A percentile compares a stretch with the other conserved stretches of the same genome.
Conservation (phyloP, 2,888 invertebrate genomes). For the Netelia virgata region DNA sequence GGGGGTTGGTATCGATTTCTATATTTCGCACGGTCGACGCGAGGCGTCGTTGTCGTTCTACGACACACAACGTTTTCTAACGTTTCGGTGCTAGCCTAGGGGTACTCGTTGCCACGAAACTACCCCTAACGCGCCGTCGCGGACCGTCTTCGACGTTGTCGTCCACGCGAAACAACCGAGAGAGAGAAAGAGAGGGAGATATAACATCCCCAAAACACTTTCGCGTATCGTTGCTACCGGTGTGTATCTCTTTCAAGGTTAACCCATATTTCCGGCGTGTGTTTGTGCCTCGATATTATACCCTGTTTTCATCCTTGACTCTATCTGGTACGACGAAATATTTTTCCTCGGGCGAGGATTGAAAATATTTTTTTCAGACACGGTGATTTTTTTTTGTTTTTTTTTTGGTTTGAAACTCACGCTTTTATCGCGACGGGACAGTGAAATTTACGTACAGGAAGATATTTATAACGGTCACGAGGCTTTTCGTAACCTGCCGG, state of each 20-base stretch:
- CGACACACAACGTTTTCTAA: conserved; percentile 47
- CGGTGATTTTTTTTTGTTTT: conserved; percentile 17
- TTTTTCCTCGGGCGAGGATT: background rate
- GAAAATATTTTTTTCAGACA: background rate
- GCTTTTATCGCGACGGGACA: conserved; percentile 6
- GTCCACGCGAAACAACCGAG: conserved; percentile 38
- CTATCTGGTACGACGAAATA: background rate
- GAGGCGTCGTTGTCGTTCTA: conserved; percentile 75
- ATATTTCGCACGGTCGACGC: conserved; percentile 77
- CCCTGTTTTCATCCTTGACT: background rate
- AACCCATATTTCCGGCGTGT: conserved; percentile 78
- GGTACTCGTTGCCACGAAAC: conserved; percentile 35
- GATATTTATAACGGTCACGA: conserved; percentile 31
- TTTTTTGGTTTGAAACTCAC: background rate
- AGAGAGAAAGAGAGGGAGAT: background rate
- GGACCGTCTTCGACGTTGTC: conserved; percentile 36
- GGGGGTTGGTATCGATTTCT: conserved; percentile 80
- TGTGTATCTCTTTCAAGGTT: conserved; percentile 82
- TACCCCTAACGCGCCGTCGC: conserved; percentile 60
- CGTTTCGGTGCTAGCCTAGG: conserved; percentile 69
- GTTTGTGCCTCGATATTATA: conserved; percentile 66
- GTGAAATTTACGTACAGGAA: conserved; percentile 11
- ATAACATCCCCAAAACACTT: conserved; percentile 82
- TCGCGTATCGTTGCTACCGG: conserved; percentile 82
- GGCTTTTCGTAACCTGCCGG: conserved; percentile 23